Evolutionary conservation across 2,888 invertebrate species (phyloP).

Genomic region (Chymomyza amoena): DNA sequence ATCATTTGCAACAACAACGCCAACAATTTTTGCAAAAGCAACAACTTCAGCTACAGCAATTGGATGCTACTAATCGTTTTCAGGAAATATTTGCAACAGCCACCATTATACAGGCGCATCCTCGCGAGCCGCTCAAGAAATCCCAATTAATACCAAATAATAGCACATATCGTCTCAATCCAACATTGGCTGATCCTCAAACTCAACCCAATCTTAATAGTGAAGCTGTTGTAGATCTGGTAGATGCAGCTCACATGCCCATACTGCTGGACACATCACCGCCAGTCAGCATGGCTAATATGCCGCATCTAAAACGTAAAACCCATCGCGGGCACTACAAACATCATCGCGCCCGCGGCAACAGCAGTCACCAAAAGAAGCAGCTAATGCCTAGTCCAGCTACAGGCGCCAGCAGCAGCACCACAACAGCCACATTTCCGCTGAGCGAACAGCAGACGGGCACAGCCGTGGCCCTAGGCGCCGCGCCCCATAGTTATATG

Average conservation of each 20-base stretch:
- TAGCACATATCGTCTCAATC: slow-evolving; percentile 54
- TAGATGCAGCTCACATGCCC: slow-evolving; percentile 43
- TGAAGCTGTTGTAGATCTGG: neutral
- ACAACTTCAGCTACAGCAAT: slow-evolving; percentile 72
- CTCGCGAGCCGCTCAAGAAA: slow-evolving; percentile 58
- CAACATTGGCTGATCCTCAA: slow-evolving; percentile 25
- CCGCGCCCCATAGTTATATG: slow-evolving; percentile 53
- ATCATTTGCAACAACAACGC: slow-evolving; percentile 70
- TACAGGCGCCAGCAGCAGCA: neutral
- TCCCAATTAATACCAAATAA: slow-evolving; percentile 45
- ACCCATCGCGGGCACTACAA: slow-evolving; percentile 71
- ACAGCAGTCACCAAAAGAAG: slow-evolving; percentile 25
- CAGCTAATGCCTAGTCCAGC: neutral
- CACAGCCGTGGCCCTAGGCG: slow-evolving; percentile 4
- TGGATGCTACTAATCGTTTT: slow-evolving; percentile 73
- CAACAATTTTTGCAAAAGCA: slow-evolving; percentile 74
- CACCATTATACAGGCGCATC: slow-evolving; percentile 75
- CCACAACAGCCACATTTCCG: slow-evolving; percentile 5
- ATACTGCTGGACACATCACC: slow-evolving; percentile 60
- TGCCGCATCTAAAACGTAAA: slow-evolving; percentile 61
- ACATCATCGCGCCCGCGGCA: slow-evolving; percentile 59
- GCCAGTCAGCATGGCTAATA: slow-evolving; percentile 29
- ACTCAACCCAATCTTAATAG: neutral
- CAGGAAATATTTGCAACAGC: slow-evolving; percentile 76
- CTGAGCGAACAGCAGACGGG: slow-evolving; percentile 36